A percentile compares a stretch with the other conserved stretches of the same genome.
phyloP scores from a whole-genome alignment of 1,140 invertebrate species.

The Pseudomyrmex concolor region DNA sequence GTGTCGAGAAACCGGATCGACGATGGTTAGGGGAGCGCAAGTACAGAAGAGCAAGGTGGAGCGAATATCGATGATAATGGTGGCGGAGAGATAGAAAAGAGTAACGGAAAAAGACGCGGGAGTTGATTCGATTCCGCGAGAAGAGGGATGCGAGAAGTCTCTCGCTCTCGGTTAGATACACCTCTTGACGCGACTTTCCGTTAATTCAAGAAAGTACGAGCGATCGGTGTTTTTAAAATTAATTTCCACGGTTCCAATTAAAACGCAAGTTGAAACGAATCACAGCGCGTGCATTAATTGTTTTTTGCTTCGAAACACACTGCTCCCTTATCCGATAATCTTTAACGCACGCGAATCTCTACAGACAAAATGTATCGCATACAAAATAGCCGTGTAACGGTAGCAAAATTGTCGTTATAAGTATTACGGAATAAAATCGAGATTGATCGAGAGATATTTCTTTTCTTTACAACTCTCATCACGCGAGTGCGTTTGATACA shows the following conservation, averaged over 20 bases:
- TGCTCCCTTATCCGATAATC: no score
- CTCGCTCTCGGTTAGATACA: constrained; percentile 68
- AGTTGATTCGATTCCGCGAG: constrained; percentile 57
- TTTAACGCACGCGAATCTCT: no score
- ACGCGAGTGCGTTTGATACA: neutral
- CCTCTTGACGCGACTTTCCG: constrained; percentile 64
- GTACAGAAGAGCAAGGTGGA: constrained; percentile 47
- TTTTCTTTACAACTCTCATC: neutral
- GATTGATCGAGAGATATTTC: neutral
- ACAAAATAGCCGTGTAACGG: no score
- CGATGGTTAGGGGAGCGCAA: constrained; percentile 47
- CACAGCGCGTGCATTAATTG: neutral
- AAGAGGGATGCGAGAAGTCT: constrained; percentile 69
- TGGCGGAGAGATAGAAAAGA: neutral
- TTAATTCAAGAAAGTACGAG: constrained; percentile 73
- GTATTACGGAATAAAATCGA: no score
- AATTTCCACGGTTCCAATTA: constrained; percentile 66
- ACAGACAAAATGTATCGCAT: neutral
- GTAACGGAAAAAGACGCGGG: constrained; percentile 53
- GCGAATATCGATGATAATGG: neutral
- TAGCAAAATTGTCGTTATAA: no score
- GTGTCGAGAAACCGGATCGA: constrained; percentile 78
- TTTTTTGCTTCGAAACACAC: neutral
- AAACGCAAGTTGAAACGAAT: constrained; percentile 52
- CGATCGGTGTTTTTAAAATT: constrained; percentile 52